A percentile compares a stretch with the other conserved stretches of the same genome.
Conservation (phyloP, 2,888 invertebrate species). For the Aleiodes testaceus region DNA sequence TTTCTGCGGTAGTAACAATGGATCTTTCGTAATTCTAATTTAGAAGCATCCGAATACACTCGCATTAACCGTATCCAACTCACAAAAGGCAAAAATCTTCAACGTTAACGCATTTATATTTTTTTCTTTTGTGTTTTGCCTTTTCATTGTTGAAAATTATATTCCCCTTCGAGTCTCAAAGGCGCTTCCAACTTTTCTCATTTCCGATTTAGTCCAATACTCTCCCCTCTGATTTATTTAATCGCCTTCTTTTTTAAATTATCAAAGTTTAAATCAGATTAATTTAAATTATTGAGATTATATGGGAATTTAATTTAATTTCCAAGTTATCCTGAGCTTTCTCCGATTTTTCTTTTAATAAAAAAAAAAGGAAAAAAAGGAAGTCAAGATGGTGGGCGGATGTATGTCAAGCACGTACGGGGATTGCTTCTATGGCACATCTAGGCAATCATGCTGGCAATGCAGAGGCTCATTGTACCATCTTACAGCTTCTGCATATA, state of each 20-base stretch:
- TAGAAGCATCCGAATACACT: conserved; percentile 60
- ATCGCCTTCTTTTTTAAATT: conserved; percentile 3
- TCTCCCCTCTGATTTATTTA: conserved; percentile 2
- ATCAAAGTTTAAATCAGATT: conserved; percentile 6
- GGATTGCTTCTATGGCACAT: conserved; percentile 73
- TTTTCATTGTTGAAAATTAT: not conserved
- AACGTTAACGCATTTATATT: conserved; percentile 20
- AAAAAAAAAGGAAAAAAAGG: conserved; percentile 50
- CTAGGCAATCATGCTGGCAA: conserved; percentile 72
- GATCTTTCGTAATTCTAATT: conserved; percentile 69
- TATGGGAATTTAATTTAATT: not conserved
- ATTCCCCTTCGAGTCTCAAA: conserved; percentile 49
- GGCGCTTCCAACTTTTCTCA: conserved; percentile 62
- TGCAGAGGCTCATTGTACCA: conserved; percentile 71
- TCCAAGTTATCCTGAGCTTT: conserved; percentile 39
- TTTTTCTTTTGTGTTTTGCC: not conserved
- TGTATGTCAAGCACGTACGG: conserved; percentile 73
- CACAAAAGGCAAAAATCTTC: conserved; percentile 49
- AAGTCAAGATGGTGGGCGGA: conserved; percentile 63
- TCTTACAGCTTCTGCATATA: conserved; percentile 65
- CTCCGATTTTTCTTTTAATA: conserved; percentile 43
- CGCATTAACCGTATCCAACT: conserved; percentile 65
- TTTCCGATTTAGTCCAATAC: conserved; percentile 64
- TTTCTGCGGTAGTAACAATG: conserved; percentile 62
- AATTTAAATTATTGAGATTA: not conserved